phyloP scores from a whole-genome alignment of 2,113 vertebrate species.

The Oxyruncus cristatus region DNA sequence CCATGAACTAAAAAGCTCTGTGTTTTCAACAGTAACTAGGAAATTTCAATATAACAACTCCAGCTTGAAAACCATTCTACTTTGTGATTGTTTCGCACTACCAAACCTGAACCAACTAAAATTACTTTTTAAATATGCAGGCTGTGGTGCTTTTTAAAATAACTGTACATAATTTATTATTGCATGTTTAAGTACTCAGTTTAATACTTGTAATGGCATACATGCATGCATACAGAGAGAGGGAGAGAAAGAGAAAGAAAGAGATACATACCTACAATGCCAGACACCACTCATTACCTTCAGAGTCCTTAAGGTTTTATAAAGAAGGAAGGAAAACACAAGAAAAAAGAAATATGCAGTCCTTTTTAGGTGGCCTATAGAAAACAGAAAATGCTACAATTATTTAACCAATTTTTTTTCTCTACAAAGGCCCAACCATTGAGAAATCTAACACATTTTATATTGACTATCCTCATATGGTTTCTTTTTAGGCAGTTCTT shows the following conservation, averaged over 20 bases:
- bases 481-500: neutral
- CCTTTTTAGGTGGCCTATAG: neutral
- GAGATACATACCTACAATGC: too few species aligned
- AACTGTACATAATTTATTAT: neutral
- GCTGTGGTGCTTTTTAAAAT: neutral
- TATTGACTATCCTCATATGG: neutral
- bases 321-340: neutral
- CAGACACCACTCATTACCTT: neutral
- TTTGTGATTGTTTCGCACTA: neutral
- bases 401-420: neutral
- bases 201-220: neutral
- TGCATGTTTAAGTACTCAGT: neutral
- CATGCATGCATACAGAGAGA: accelerated
- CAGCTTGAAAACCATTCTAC: neutral
- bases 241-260: neutral
- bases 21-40: neutral
- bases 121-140: neutral
- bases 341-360: neutral
- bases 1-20: accelerated
- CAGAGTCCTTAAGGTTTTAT: neutral
- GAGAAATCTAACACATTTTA: neutral
- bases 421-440: neutral
- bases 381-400: neutral
- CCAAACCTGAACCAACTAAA: neutral
- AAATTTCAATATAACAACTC: neutral